A percentile compares a stretch with the other conserved stretches of the same genome.
Evolutionary conservation across 2,888 invertebrate genomes (phyloP).

Genomic region (Heliconius charithonia): DNA sequence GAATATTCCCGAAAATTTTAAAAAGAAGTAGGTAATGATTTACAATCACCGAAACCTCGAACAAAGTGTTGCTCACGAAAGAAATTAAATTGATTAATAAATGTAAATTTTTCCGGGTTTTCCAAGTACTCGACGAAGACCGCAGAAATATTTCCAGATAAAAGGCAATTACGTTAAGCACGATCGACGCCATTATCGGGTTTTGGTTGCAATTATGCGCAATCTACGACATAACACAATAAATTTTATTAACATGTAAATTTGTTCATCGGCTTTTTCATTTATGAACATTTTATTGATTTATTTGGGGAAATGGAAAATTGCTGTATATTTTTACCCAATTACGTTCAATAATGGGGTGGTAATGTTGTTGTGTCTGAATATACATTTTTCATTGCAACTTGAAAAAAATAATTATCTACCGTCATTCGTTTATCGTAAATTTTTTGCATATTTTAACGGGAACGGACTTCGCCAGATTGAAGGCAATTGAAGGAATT

Average conservation of each 20-base stretch:
- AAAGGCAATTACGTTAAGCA: constrained; percentile 26
- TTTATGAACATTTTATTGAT: constrained; percentile 29
- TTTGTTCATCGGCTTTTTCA: constrained; percentile 67
- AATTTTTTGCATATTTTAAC: no score
- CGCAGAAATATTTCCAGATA: constrained; percentile 20
- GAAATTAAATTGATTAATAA: neutral
- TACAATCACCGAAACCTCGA: neutral
- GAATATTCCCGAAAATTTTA: no score
- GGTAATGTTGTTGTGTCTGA: neutral
- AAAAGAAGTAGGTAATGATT: no score
- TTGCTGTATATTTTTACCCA: neutral
- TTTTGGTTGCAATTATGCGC: constrained; percentile 60
- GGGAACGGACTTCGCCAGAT: no score
- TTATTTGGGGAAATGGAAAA: constrained; percentile 22
- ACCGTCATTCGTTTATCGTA: no score
- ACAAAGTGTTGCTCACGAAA: neutral
- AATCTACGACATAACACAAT: constrained; percentile 53
- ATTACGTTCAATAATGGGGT: neutral
- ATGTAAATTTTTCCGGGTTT: constrained; percentile 2
- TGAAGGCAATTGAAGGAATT: no score
- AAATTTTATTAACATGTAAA: constrained; percentile 74
- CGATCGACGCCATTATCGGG: constrained; percentile 26
- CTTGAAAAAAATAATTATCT: no score
- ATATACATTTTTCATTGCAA: neutral
- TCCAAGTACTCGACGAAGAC: constrained; percentile 10